phyloP scores from a whole-genome alignment of 2,797 vertebrate species.

The Betta splendens region DNA sequence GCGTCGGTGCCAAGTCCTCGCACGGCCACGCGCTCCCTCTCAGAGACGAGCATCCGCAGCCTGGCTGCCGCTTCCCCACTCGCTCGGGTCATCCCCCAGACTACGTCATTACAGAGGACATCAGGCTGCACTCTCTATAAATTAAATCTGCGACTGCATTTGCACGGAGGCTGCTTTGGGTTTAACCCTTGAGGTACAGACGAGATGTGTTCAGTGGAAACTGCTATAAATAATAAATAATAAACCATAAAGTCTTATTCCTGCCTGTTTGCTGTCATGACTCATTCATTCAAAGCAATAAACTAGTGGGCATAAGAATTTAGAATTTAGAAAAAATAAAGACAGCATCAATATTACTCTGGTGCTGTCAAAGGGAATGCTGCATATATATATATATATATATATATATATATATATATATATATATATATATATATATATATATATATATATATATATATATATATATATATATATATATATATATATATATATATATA shows the following conservation, averaged over 20 bases:
- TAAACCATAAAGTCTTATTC: too few relatives aligned
- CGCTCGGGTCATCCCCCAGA: slow-evolving; percentile 71
- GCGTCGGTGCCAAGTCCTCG: slow-evolving; percentile 67
- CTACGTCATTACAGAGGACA: slow-evolving; percentile 77
- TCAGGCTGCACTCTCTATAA: slow-evolving; percentile 75
- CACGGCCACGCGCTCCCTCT: slow-evolving; percentile 66
- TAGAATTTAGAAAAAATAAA: background rate
- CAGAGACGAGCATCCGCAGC: slow-evolving; percentile 70
- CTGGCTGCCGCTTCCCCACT: slow-evolving; percentile 59
- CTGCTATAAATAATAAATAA: too few relatives aligned
- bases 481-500: too few relatives aligned
- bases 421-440: too few relatives aligned
- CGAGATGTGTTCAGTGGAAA: slow-evolving; percentile 9
- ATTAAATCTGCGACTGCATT: slow-evolving; percentile 73
- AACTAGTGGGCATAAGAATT: background rate
- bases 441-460: too few relatives aligned
- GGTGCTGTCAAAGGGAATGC: background rate
- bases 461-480: too few relatives aligned
- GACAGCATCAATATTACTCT: background rate
- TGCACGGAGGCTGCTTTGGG: slow-evolving; percentile 43
- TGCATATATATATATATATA: background rate
- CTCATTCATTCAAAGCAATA: background rate
- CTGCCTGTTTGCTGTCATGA: background rate
- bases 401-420: too few relatives aligned
- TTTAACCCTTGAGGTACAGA: slow-evolving; percentile 51